Evolutionary conservation across 2,888 invertebrate genomes (phyloP).

Genomic region (Petrolisthes cinctipes): DNA sequence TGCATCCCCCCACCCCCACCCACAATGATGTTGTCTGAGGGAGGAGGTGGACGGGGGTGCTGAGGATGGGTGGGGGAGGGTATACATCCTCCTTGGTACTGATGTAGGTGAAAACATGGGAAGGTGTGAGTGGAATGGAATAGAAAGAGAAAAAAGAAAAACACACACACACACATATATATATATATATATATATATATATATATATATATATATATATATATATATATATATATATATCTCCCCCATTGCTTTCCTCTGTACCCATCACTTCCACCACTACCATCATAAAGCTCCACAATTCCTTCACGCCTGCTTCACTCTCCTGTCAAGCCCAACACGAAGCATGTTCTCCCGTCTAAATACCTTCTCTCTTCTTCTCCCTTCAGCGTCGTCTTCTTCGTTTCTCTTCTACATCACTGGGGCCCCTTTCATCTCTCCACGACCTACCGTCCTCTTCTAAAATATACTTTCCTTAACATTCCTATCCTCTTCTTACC

Average conservation of each 20-base stretch:
- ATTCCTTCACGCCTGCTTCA: background rate
- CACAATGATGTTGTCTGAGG: background rate
- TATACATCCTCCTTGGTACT: background rate
- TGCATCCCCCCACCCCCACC: background rate
- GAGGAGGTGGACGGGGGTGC: background rate
- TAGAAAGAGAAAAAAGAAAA: background rate
- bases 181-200: background rate
- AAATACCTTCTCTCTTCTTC: background rate
- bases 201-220: background rate
- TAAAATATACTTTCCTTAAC: background rate
- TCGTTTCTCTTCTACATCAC: background rate
- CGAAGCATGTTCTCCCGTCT: background rate
- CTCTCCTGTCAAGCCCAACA: background rate
- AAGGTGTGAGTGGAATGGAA: background rate
- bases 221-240: background rate
- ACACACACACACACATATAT: background rate
- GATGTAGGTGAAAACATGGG: background rate
- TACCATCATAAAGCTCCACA: conserved; percentile 1
- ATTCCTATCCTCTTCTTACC: background rate
- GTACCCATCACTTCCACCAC: background rate
- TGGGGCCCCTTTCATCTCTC: background rate
- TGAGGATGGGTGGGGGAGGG: background rate
- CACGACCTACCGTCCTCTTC: background rate
- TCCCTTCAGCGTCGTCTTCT: background rate
- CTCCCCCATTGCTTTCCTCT: background rate